Evolutionary conservation across 2,888 invertebrate genomes (phyloP).

Genomic region (Stictocephala bisonia): DNA sequence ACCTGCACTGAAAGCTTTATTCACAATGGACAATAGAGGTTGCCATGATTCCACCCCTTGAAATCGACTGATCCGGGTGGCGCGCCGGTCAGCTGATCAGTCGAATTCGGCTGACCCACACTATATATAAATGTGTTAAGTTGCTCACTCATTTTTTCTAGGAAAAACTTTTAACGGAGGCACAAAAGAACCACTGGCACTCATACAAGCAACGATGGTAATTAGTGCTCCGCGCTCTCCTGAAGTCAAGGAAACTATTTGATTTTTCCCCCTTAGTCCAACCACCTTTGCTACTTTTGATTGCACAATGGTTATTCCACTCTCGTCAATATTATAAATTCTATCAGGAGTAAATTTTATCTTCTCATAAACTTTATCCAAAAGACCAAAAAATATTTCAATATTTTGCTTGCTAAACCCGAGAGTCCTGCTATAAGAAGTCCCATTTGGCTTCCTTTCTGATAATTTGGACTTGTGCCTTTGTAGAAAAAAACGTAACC

Average conservation of each 20-base stretch:
- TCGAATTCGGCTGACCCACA: no score
- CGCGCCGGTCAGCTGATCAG: no score
- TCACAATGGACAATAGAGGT: no score
- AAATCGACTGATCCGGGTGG: no score
- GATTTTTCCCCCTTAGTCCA: conserved; percentile 44
- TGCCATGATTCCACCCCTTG: no score
- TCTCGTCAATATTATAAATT: no score
- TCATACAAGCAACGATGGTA: conserved; percentile 60
- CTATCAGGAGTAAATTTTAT: no score
- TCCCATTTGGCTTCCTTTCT: conserved; percentile 46
- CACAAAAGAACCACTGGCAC: conserved; percentile 51
- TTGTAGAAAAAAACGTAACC: conserved; percentile 49
- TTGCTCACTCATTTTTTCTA: not conserved
- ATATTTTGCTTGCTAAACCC: conserved; percentile 50
- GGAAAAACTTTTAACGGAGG: not conserved
- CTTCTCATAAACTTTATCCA: no score
- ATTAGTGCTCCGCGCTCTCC: conserved; percentile 61
- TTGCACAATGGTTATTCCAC: conserved; percentile 57
- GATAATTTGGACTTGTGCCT: conserved; percentile 46
- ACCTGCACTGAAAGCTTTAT: no score
- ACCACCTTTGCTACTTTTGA: conserved; percentile 62
- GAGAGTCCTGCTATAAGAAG: no score
- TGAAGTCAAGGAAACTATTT: conserved; percentile 60
- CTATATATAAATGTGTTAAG: no score
- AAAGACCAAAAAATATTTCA: no score